Evolutionary conservation across 2,888 invertebrate species (phyloP).

Genomic region (Standfussiana lucernea): DNA sequence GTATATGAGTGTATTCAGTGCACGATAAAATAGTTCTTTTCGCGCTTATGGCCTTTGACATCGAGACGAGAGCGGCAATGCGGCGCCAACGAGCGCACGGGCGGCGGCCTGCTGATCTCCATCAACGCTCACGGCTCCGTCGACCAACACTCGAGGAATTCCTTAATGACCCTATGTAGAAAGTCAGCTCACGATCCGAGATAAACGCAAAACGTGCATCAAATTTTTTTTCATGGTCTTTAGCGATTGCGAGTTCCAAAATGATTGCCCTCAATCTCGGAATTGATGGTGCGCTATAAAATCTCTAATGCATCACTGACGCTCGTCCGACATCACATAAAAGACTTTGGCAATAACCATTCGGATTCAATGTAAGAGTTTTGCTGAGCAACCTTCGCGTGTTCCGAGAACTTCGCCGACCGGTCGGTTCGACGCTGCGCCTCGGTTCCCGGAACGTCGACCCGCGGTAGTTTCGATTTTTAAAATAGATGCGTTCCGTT

Average conservation of each 20-base stretch:
- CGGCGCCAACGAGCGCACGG: conserved; percentile 58
- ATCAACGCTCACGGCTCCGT: conserved; percentile 69
- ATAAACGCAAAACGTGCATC: conserved; percentile 70
- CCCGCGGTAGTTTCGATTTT: conserved; percentile 84
- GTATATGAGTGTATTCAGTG: conserved; percentile 21
- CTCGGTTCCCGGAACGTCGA: conserved; percentile 82
- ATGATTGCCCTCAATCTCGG: conserved; percentile 75
- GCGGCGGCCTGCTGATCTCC: conserved; percentile 68
- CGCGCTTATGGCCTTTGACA: conserved; percentile 69
- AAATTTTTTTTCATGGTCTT: conserved; percentile 64
- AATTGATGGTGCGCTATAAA: conserved; percentile 74
- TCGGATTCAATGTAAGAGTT: conserved; percentile 81
- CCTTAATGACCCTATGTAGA: conserved; percentile 74
- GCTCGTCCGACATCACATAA: conserved; percentile 68
- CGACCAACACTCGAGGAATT: conserved; percentile 68
- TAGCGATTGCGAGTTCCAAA: conserved; percentile 57
- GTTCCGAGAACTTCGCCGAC: conserved; percentile 84
- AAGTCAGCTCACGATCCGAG: conserved; percentile 71
- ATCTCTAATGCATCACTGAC: conserved; percentile 70
- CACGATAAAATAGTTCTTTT: conserved; percentile 56
- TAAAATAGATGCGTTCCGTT: conserved; percentile 87
- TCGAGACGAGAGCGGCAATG: conserved; percentile 42
- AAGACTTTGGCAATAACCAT: conserved; percentile 84
- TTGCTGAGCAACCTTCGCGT: conserved; percentile 84
- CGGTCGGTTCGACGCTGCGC: conserved; percentile 77